Percentiles rank a stretch among this genome's conserved stretches.
Evolutionary conservation across 2,113 vertebrate species (phyloP).

Genomic region (Scomber scombrus): DNA sequence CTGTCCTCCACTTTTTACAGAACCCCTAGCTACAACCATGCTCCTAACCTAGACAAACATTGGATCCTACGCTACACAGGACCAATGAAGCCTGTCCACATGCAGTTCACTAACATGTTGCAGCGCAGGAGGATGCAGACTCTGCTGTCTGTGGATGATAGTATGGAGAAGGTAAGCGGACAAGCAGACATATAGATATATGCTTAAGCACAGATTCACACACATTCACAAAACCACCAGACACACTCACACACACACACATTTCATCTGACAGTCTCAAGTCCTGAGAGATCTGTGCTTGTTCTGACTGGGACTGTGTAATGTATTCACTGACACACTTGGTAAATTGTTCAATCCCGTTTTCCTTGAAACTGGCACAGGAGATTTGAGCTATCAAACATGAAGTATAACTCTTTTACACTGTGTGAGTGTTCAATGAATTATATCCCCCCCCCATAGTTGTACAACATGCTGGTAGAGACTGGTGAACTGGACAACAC

Average conservation of each 20-base stretch:
- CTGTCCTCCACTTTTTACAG: constrained; percentile 70
- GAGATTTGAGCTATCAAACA: constrained; percentile 52
- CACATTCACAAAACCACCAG: not conserved
- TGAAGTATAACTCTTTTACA: constrained; percentile 44
- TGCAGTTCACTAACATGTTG: constrained; percentile 98
- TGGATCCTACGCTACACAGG: constrained; percentile 98
- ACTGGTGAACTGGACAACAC: constrained; percentile 96
- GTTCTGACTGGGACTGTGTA: constrained; percentile 67
- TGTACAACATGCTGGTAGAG: constrained; percentile 93
- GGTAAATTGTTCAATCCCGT: constrained; percentile 64
- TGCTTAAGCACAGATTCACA: constrained; percentile 36
- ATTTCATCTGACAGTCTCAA: constrained; percentile 45
- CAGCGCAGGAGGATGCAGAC: constrained; percentile 96
- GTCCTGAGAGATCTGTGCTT: constrained; percentile 77
- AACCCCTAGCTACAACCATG: constrained; percentile 97
- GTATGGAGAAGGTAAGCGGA: constrained; percentile 90
- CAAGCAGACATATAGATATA: constrained; percentile 18
- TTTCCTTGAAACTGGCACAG: constrained; percentile 66
- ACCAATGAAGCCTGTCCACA: constrained; percentile 98
- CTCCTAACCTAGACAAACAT: constrained; percentile 96
- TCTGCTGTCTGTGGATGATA: constrained; percentile 96
- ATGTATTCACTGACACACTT: constrained; percentile 79
- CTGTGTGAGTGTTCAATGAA: constrained; percentile 29
- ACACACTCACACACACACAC: constrained; percentile 35
- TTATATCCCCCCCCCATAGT: constrained; percentile 80